Percentiles rank a stretch among this genome's conserved stretches.
Conservation (phyloP, 2,113 vertebrate species). For the Patagioenas fasciata region DNA sequence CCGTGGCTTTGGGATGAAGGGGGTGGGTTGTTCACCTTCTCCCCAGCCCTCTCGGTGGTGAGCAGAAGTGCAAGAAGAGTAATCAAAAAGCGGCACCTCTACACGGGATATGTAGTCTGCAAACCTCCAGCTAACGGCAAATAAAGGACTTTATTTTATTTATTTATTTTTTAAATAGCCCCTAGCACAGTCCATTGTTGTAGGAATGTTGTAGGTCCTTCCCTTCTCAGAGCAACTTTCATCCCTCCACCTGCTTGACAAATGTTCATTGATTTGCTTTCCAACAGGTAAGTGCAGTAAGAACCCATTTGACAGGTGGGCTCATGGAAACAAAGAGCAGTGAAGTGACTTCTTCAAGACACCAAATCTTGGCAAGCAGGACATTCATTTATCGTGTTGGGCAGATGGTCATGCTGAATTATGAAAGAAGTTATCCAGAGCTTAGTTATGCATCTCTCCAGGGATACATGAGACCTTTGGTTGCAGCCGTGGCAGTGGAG, state of each 20-base stretch:
- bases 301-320: neutral
- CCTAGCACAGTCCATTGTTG: neutral
- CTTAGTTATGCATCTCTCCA: neutral
- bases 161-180: neutral
- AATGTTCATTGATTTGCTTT: neutral
- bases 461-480: neutral
- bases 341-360: neutral
- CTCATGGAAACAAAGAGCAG: neutral
- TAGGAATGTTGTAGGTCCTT: neutral
- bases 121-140: neutral
- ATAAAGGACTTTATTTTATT: neutral
- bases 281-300: neutral
- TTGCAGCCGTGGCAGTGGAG: neutral
- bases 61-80: neutral
- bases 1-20: neutral
- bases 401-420: neutral
- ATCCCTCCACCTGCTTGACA: neutral
- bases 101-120: neutral
- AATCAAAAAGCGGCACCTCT: neutral
- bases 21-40: neutral
- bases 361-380: neutral
- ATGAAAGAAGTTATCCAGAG: neutral
- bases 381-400: rapidly evolving
- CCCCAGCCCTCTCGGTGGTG: neutral
- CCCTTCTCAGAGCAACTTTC: neutral